phyloP scores from a whole-genome alignment of 2,888 invertebrate genomes.

The Branchipolynoe longqiensis region DNA sequence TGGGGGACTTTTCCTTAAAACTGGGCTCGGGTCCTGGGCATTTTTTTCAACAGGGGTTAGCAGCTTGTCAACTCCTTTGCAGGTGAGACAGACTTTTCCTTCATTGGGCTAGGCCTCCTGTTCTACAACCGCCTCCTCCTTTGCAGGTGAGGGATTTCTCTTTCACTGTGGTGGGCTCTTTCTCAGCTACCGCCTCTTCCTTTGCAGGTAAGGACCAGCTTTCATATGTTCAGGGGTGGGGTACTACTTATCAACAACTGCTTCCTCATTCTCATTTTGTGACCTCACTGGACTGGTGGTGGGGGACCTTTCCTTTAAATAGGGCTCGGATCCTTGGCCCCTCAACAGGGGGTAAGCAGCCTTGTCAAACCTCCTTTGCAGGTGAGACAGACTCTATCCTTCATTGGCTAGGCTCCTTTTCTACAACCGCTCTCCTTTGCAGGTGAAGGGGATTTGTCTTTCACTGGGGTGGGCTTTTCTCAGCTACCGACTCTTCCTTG shows the following conservation, averaged over 20 bases:
- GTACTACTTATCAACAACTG: neutral
- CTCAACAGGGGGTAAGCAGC: neutral
- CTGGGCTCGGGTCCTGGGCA: constrained; percentile 4
- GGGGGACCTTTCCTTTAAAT: neutral
- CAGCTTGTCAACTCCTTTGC: constrained; percentile 9
- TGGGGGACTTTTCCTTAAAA: constrained; percentile 19
- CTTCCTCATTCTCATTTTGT: neutral
- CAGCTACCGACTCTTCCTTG: constrained; percentile 7
- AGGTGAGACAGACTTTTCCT: neutral
- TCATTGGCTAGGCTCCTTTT: constrained; percentile 1
- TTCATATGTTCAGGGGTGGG: constrained; percentile 11
- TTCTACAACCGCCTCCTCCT: neutral
- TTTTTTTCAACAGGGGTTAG: neutral
- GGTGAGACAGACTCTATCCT: neutral
- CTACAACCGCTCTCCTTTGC: neutral
- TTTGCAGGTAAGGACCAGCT: neutral
- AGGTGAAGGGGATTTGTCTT: constrained; percentile 7
- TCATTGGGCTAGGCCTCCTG: constrained; percentile 53
- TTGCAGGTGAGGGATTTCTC: constrained; percentile 7
- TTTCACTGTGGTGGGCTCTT: neutral
- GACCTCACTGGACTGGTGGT: neutral
- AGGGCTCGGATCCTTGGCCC: neutral
- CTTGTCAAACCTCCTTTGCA: neutral
- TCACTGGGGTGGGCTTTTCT: constrained; percentile 48
- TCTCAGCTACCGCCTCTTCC: neutral